phyloP scores from a whole-genome alignment of 1,140 invertebrate species.

The Globodera ellingtonae region DNA sequence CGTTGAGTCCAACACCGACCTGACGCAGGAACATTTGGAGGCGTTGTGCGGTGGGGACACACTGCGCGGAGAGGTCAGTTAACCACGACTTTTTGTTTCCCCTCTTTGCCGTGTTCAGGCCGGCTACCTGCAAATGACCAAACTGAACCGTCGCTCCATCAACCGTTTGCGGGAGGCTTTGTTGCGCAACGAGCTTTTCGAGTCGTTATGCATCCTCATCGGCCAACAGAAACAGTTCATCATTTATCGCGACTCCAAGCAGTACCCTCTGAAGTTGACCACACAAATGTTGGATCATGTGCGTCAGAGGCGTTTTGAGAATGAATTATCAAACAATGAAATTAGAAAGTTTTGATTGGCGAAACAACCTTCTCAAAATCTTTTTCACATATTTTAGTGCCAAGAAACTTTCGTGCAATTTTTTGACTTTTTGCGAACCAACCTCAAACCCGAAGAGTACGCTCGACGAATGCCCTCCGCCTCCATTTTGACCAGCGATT shows the following conservation, averaged over 20 bases:
- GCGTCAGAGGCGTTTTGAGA: no score
- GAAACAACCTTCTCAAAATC: conserved; percentile 16
- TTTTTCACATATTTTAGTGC: conserved; percentile 73
- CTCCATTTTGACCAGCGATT: conserved; percentile 83
- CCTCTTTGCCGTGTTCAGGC: conserved; percentile 70
- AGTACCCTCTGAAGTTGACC: conserved; percentile 82
- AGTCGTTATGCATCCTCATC: conserved; percentile 88
- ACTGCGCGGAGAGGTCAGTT: conserved; percentile 79
- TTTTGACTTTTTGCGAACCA: conserved; percentile 88
- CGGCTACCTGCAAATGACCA: conserved; percentile 93
- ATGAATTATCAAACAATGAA: no score
- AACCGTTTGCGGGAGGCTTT: conserved; percentile 92
- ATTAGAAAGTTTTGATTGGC: neutral
- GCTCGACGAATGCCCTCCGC: conserved; percentile 83
- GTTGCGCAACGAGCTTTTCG: conserved; percentile 84
- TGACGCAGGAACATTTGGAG: conserved; percentile 91
- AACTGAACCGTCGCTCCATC: conserved; percentile 93
- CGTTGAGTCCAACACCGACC: conserved; percentile 85
- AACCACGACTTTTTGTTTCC: conserved; percentile 13
- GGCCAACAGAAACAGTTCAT: conserved; percentile 94
- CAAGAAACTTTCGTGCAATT: conserved; percentile 98
- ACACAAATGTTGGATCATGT: conserved; percentile 71
- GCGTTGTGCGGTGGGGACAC: conserved; percentile 94
- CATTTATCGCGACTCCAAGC: conserved; percentile 81
- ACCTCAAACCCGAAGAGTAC: conserved; percentile 91